Percentiles rank a stretch among this genome's conserved stretches.
Evolutionary conservation across 2,113 vertebrate species (phyloP).

Genomic region (Lonchura striata): DNA sequence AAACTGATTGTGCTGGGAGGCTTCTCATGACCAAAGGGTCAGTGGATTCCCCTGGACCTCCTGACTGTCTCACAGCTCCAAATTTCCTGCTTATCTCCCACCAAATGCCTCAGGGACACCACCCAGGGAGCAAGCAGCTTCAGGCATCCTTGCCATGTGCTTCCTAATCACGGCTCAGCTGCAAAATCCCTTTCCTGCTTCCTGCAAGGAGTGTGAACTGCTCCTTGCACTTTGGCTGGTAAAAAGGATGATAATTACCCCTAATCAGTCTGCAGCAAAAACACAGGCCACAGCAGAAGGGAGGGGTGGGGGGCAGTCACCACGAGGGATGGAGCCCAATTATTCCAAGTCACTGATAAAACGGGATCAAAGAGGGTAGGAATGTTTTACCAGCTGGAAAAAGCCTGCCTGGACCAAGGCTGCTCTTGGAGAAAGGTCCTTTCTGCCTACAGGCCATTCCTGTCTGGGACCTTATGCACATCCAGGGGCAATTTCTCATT

Average conservation of each 20-base stretch:
- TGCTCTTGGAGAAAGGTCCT: not conserved
- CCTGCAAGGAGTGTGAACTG: slow-evolving; percentile 26
- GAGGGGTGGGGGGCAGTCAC: not conserved
- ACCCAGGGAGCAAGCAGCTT: not conserved
- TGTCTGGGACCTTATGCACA: not conserved
- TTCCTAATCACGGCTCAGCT: slow-evolving; percentile 16
- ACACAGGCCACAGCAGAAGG: not conserved
- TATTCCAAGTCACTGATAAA: slow-evolving; percentile 50
- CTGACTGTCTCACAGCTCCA: not conserved
- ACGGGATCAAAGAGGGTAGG: not conserved
- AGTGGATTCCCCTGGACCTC: not conserved
- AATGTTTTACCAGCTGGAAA: not conserved
- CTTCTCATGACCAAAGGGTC: not conserved
- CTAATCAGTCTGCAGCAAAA: slow-evolving; percentile 37
- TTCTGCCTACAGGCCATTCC: not conserved
- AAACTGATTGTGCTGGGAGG: not conserved
- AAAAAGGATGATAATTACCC: slow-evolving; percentile 45
- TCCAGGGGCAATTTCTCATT: not conserved
- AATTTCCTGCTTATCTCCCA: not conserved
- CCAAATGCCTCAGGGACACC: not conserved
- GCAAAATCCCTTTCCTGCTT: slow-evolving; percentile 9
- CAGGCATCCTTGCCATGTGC: not conserved
- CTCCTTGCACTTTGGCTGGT: slow-evolving; percentile 17
- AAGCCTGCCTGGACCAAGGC: not conserved
- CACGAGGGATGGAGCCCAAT: not conserved